Base-by-base conservation (phyloP, 1,140 invertebrate genomes). In the Panonychus citri region DNA sequence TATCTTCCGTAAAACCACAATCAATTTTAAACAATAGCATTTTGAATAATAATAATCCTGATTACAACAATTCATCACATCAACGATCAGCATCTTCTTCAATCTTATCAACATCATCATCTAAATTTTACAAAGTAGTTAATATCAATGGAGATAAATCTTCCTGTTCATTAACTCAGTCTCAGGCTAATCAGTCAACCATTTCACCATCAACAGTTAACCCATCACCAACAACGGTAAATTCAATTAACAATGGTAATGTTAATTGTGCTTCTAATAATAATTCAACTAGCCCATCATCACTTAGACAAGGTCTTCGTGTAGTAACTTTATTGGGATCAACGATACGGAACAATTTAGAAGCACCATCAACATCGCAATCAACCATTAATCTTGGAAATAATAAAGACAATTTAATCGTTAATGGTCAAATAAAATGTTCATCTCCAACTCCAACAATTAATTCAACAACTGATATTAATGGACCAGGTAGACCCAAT, bases 401-500 rank as follows among this genome's bases (percentile, higher is more conserved):
- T 24, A 25, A 40, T 25, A 3, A 2, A 21, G 17, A 12, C 24
- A 49, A 25, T 12, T 49, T 21, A 19, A 19, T 21, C 30, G 12
- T 7, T 34, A 34, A 34, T 26, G 27, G 24, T 13, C 49, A 24
- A 24, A 37, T 37, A 27, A 5, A 15, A 53, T 34, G 28, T 53
- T 21, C 27, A 37, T 17, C 30, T 19, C 37, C 34, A 53, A 53
- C n/a, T 52, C 21, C 24, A 13, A 34, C 26, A 19, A 30, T 17
- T 53, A n/a, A 17, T 34, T n/a, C 51, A 8, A 53, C 4, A 5
- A 53, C 19, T 13, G 3, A 24, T n/a, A 13, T 4, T 19, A 8
- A 39, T 40, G 27, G 62, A 21, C 61, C 62, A n/a, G 21, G 30
- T 43, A 25, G 63, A 19, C 63, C 63, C 19, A 53, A 57, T 30